Evolutionary conservation across 1,140 invertebrate species (phyloP).

Genomic region (Nasonia giraulti): DNA sequence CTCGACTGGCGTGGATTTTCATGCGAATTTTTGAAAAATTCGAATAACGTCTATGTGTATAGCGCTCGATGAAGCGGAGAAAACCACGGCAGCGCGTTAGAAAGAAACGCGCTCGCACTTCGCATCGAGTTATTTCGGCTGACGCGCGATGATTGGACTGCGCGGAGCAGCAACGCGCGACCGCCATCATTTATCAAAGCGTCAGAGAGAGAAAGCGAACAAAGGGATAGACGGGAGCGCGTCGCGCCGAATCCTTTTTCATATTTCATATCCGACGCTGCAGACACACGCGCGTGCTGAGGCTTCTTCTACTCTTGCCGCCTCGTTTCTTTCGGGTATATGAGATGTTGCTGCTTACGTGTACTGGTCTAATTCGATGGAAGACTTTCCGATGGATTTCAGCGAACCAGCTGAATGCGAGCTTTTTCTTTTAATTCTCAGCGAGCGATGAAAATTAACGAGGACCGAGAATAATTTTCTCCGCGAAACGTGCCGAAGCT

Average conservation of each 20-base stretch:
- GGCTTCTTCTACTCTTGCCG: background rate
- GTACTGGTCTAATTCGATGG: constrained; percentile 12
- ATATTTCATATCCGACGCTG: constrained; percentile 40
- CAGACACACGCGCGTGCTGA: background rate
- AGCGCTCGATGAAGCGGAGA: too few species aligned
- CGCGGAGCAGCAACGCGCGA: background rate
- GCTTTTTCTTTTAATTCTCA: too few species aligned
- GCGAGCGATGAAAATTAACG: too few species aligned
- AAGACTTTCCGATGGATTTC: too few species aligned
- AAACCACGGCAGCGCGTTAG: too few species aligned
- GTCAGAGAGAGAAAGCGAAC: constrained; percentile 27
- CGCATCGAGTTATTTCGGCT: constrained; percentile 42
- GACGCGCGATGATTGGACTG: constrained; percentile 44
- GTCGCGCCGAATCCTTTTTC: constrained; percentile 38
- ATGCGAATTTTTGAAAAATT: too few species aligned
- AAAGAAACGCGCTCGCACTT: background rate
- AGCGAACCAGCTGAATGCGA: too few species aligned
- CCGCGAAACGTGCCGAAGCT: too few species aligned
- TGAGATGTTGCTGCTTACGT: background rate
- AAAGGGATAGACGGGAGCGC: constrained; percentile 34
- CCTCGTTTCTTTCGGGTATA: background rate
- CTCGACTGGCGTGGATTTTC: background rate
- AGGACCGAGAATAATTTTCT: too few species aligned
- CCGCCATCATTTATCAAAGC: constrained; percentile 51
- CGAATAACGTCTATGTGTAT: too few species aligned